Conservation (phyloP, 2,113 vertebrate species). For the Pedionomus torquatus region DNA sequence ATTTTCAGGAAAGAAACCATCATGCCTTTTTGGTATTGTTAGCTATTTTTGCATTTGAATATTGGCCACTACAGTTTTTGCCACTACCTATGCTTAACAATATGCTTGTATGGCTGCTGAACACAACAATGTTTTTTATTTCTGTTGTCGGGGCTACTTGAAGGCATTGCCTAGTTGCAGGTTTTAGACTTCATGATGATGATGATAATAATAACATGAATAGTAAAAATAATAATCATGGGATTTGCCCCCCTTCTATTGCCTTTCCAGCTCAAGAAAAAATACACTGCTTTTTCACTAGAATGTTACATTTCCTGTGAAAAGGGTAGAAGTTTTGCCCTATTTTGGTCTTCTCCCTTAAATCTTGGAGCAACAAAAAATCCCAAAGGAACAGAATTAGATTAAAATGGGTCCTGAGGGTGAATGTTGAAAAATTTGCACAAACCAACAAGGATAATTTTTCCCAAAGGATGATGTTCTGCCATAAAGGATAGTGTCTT, state of each 20-base stretch:
- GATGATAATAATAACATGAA: neutral
- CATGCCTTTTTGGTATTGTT: neutral
- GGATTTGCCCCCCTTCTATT: neutral
- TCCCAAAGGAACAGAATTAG: conserved; percentile 16
- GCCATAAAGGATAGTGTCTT: neutral
- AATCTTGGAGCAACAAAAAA: conserved; percentile 21
- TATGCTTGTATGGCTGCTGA: neutral
- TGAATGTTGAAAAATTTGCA: conserved; percentile 31
- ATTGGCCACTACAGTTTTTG: neutral
- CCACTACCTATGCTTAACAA: neutral
- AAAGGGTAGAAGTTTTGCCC: neutral
- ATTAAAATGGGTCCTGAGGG: neutral
- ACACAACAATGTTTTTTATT: neutral
- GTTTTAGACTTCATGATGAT: conserved; percentile 26
- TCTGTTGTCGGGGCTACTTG: conserved; percentile 60
- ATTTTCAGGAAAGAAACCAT: neutral
- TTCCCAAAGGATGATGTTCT: conserved; percentile 29
- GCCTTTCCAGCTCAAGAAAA: neutral
- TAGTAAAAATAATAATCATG: neutral
- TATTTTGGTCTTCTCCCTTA: neutral
- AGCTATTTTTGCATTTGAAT: conserved; percentile 20
- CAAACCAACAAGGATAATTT: conserved; percentile 23
- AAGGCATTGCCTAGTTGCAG: conserved; percentile 56
- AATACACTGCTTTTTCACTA: neutral
- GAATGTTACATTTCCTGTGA: neutral